These are phyloP conservation scores for Etheostoma perlongum DNA, from an alignment of 2,797 vertebrate genomes.

Conservation along the genomic window DNA sequence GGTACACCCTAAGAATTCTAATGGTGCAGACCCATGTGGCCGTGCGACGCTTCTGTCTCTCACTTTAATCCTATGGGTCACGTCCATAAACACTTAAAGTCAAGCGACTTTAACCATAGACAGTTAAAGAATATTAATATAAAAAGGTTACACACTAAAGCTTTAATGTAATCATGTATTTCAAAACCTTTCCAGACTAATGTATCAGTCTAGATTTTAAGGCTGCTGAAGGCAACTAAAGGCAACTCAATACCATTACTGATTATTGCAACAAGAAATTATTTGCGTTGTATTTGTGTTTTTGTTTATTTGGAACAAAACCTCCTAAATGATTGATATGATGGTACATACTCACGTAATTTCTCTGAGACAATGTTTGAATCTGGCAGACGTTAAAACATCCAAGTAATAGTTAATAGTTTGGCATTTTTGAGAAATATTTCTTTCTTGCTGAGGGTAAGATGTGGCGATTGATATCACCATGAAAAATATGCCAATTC, in stretches of 20 bases:
- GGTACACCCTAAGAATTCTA: too few species aligned
- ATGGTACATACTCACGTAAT: neutral
- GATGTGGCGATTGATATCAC: neutral
- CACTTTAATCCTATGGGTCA: too few species aligned
- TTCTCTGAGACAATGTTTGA: neutral
- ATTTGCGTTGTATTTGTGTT: neutral
- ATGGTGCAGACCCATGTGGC: too few species aligned
- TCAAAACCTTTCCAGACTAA: neutral
- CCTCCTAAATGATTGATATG: neutral
- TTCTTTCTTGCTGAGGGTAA: neutral
- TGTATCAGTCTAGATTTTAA: neutral
- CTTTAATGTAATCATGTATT: neutral
- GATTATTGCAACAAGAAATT: neutral
- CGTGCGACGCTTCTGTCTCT: too few species aligned
- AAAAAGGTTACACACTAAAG: too few species aligned
- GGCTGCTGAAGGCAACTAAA: neutral
- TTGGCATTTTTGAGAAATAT: neutral
- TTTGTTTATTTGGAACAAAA: conserved; percentile 10
- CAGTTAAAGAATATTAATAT: too few species aligned
- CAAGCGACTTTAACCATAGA: too few species aligned
- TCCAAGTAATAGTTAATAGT: neutral
- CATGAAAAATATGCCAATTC: too few species aligned
- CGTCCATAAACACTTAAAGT: too few species aligned
- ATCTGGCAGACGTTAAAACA: neutral
- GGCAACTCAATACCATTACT: neutral